Evolutionary conservation across 2,797 vertebrate species (phyloP).

Genomic region (Eupleurogrammus muticus): DNA sequence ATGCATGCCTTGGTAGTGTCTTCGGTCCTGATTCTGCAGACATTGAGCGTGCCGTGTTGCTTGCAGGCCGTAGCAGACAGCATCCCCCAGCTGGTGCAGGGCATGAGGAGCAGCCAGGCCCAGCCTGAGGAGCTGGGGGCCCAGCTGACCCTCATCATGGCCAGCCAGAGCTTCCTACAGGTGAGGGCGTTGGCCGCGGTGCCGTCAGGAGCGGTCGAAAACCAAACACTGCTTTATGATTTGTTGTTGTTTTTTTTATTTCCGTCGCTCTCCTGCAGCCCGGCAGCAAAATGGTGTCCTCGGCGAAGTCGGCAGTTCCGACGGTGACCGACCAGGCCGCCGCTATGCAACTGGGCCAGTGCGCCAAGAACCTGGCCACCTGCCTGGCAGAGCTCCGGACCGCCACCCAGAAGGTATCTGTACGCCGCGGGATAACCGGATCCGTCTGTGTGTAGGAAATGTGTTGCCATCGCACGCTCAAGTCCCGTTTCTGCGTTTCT

Average conservation of each 20-base stretch:
- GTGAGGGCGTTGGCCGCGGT: slow-evolving; percentile 61
- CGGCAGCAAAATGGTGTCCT: slow-evolving; percentile 97
- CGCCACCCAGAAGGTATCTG: slow-evolving; percentile 93
- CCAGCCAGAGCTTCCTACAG: slow-evolving; percentile 98
- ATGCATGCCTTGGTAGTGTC: not conserved
- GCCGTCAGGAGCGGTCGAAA: not conserved
- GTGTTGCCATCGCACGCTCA: slow-evolving; percentile 7
- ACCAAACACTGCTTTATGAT: not conserved
- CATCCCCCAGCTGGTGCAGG: slow-evolving; percentile 96
- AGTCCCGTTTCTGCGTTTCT: slow-evolving; percentile 27
- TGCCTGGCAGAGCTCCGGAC: slow-evolving; percentile 95
- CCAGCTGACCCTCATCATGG: slow-evolving; percentile 95
- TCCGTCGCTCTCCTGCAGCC: slow-evolving; percentile 81
- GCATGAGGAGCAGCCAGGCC: slow-evolving; percentile 95
- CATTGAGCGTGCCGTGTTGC: slow-evolving; percentile 20
- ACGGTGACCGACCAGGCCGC: slow-evolving; percentile 97
- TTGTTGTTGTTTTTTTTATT: slow-evolving; percentile 37
- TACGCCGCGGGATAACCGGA: slow-evolving; percentile 24
- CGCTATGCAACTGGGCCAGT: slow-evolving; percentile 98
- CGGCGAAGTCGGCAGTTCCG: slow-evolving; percentile 96
- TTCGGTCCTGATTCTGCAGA: slow-evolving; percentile 7
- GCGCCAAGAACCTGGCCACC: slow-evolving; percentile 98
- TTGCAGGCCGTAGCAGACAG: slow-evolving; percentile 93
- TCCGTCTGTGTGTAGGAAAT: slow-evolving; percentile 21
- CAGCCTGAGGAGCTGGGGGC: slow-evolving; percentile 96